phyloP scores from a whole-genome alignment of 2,113 vertebrate genomes.

The Balaenoptera acutorostrata region DNA sequence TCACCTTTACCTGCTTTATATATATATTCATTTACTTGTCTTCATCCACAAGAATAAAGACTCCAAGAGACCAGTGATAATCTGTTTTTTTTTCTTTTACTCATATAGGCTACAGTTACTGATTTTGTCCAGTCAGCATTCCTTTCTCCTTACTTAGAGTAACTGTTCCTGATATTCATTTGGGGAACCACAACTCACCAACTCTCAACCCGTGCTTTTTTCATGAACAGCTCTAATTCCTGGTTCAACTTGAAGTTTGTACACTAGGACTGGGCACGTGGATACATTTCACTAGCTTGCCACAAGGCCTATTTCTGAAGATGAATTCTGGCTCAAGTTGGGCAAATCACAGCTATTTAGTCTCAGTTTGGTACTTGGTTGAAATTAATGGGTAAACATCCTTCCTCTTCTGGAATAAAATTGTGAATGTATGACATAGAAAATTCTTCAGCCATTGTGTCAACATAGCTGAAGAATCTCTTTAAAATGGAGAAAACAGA shows the following conservation, averaged over 20 bases:
- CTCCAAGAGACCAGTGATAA: background rate
- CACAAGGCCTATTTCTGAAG: background rate
- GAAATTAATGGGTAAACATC: background rate
- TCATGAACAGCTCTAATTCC: background rate
- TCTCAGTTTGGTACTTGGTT: background rate
- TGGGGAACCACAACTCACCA: background rate
- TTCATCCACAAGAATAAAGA: background rate
- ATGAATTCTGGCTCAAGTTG: background rate
- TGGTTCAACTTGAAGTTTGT: background rate
- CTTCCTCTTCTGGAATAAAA: background rate
- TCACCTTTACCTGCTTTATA: background rate
- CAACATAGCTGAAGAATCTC: background rate
- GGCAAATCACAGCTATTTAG: background rate
- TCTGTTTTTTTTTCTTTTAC: background rate
- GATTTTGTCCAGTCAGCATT: background rate
- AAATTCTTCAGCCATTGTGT: background rate
- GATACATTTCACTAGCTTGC: background rate
- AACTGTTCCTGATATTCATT: background rate
- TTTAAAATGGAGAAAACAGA: background rate
- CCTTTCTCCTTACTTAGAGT: background rate
- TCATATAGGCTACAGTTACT: background rate
- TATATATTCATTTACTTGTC: background rate
- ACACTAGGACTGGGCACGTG: background rate
- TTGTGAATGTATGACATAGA: background rate
- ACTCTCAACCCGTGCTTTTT: background rate